phyloP scores from a whole-genome alignment of 2,888 invertebrate genomes.

The Latrodectus elegans region DNA sequence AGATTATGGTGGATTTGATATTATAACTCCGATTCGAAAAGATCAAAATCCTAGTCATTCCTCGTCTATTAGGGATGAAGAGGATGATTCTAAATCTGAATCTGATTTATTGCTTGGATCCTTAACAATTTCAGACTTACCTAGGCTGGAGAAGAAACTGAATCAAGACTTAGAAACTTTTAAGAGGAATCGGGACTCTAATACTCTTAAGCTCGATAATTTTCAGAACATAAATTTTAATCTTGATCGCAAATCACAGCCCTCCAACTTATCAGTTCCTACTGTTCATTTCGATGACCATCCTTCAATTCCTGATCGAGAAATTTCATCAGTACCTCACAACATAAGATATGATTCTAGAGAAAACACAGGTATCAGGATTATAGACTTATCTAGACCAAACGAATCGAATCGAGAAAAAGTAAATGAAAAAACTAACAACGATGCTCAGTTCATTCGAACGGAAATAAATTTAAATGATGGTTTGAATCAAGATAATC shows the following conservation, averaged over 20 bases:
- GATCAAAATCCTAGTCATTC: conserved; percentile 8
- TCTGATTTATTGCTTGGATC: not conserved
- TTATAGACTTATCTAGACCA: not conserved
- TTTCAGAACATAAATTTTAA: conserved; percentile 39
- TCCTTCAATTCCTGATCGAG: conserved; percentile 27
- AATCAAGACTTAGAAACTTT: conserved; percentile 14
- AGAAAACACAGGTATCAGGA: not conserved
- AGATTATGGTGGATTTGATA: conserved; percentile 58
- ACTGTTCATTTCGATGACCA: conserved; percentile 55
- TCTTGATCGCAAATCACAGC: conserved; percentile 32
- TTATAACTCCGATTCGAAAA: conserved; percentile 62
- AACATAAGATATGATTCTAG: conserved; percentile 20
- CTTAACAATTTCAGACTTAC: conserved; percentile 22
- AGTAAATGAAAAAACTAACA: not conserved
- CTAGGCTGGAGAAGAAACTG: conserved; percentile 22
- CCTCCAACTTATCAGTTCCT: conserved; percentile 33
- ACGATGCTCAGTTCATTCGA: not conserved
- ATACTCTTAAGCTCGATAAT: not conserved
- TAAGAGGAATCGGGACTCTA: conserved; percentile 16
- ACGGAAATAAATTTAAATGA: not conserved
- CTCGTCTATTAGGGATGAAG: not conserved
- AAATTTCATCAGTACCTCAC: conserved; percentile 18
- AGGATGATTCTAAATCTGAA: conserved; percentile 5
- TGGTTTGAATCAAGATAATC: not conserved
- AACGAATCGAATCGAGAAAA: conserved; percentile 8